A percentile compares a stretch with the other conserved stretches of the same genome.
These are phyloP conservation scores for Dioctria rufipes DNA, from an alignment of 2,888 invertebrate genomes.

Conservation along the genomic window DNA sequence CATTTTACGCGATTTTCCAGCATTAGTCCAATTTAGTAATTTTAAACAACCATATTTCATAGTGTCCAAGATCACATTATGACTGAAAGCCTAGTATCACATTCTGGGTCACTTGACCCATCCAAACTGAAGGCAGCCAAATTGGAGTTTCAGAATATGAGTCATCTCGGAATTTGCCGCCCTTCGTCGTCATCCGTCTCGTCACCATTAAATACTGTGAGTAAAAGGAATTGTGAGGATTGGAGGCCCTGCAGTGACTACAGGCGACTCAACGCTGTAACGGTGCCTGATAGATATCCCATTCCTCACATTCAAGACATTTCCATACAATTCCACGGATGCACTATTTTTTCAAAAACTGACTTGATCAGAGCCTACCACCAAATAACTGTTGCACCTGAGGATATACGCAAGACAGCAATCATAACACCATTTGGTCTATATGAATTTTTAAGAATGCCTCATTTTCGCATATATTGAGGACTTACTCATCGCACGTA, in stretches of 20 bases:
- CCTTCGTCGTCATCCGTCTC: neutral
- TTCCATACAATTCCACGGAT: neutral
- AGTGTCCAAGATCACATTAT: constrained; percentile 54
- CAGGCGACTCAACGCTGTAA: neutral
- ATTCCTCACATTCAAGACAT: neutral
- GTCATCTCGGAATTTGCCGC: neutral
- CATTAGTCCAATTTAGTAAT: neutral
- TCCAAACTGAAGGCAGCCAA: neutral
- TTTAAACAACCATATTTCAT: constrained; percentile 45
- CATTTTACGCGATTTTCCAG: neutral
- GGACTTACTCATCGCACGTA: no score
- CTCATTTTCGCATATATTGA: neutral
- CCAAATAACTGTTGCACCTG: no score
- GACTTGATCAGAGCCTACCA: no score
- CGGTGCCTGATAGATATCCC: neutral
- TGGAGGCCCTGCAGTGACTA: neutral
- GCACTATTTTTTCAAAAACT: neutral
- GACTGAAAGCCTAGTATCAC: constrained; percentile 51
- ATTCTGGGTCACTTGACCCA: constrained; percentile 47
- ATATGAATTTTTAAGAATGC: no score
- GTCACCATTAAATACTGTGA: no score
- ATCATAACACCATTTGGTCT: no score
- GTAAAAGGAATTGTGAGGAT: no score
- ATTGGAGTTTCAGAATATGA: constrained; percentile 50
- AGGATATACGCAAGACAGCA: no score